Conservation (phyloP, 2,113 vertebrate genomes). For the Lepisosteus oculatus region DNA sequence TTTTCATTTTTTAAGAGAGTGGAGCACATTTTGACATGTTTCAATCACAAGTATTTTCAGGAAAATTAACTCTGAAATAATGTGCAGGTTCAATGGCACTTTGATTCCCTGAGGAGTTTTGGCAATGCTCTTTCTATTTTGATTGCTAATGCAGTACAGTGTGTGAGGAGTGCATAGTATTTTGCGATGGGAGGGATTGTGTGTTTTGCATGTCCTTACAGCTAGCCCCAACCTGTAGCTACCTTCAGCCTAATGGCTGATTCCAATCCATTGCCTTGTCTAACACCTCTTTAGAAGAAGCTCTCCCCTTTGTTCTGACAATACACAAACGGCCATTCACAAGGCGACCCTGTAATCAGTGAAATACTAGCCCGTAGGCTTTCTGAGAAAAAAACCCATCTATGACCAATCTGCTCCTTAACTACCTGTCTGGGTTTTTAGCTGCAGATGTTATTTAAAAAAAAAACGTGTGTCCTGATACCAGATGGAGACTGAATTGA, state of each 20-base stretch:
- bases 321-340: constrained; percentile 80
- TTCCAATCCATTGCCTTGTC: constrained; percentile 75
- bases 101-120: background rate
- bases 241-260: constrained; percentile 68
- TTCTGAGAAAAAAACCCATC: constrained; percentile 58
- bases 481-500: constrained; percentile 62
- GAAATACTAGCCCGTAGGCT: constrained; percentile 76
- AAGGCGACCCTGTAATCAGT: constrained; percentile 78
- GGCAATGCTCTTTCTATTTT: background rate
- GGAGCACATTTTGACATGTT: no score
- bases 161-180: background rate
- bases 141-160: background rate
- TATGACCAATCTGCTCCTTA: constrained; percentile 67
- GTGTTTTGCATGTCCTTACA: constrained; percentile 21
- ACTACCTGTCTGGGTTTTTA: constrained; percentile 65
- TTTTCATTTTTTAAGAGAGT: no score
- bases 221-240: constrained; percentile 69
- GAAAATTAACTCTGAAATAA: no score
- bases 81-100: no score
- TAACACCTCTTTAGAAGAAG: constrained; percentile 75
- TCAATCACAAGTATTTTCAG: no score
- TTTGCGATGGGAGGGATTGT: background rate
- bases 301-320: constrained; percentile 76
- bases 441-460: constrained; percentile 68
- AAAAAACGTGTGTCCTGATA: constrained; percentile 43